A percentile compares a stretch with the other conserved stretches of the same genome.
phyloP scores from a whole-genome alignment of 2,113 vertebrate genomes.

The Trichomycterus rosablanca region DNA sequence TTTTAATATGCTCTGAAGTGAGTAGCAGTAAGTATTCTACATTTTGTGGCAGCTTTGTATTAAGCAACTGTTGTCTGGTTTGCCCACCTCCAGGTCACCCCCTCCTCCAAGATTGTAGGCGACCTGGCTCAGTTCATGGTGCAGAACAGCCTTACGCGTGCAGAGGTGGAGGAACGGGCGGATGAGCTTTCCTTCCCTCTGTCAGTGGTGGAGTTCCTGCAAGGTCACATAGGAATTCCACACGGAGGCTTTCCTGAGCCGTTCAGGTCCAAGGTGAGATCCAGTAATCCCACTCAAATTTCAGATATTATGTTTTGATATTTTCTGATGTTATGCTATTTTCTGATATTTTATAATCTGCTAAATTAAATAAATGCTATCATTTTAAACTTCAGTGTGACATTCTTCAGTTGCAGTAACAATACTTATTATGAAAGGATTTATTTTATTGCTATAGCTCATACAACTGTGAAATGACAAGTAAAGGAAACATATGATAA shows the following conservation, averaged over 20 bases:
- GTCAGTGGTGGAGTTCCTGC: constrained; percentile 90
- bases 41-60: too few relatives aligned
- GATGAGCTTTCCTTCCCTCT: constrained; percentile 90
- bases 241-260: constrained; percentile 91
- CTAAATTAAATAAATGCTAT: too few relatives aligned
- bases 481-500: too few relatives aligned
- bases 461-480: too few relatives aligned
- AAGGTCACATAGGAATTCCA: constrained; percentile 84
- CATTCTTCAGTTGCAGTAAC: too few relatives aligned
- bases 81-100: constrained; percentile 74
- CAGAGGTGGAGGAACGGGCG: constrained; percentile 78
- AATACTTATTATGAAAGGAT: too few relatives aligned
- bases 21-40: too few relatives aligned
- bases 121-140: constrained; percentile 98
- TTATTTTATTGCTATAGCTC: too few relatives aligned
- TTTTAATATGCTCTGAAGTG: too few relatives aligned
- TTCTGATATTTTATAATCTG: not conserved
- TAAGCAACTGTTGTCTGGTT: not conserved
- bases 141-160: constrained; percentile 79
- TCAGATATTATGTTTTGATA: too few relatives aligned
- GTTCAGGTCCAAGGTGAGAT: constrained; percentile 78
- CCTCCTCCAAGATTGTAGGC: constrained; percentile 92
- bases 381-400: too few relatives aligned
- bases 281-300: too few relatives aligned
- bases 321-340: not conserved